Percentiles rank a stretch among this genome's conserved stretches.
phyloP scores from a whole-genome alignment of 2,797 vertebrate genomes.

The Erethizon dorsatum region DNA sequence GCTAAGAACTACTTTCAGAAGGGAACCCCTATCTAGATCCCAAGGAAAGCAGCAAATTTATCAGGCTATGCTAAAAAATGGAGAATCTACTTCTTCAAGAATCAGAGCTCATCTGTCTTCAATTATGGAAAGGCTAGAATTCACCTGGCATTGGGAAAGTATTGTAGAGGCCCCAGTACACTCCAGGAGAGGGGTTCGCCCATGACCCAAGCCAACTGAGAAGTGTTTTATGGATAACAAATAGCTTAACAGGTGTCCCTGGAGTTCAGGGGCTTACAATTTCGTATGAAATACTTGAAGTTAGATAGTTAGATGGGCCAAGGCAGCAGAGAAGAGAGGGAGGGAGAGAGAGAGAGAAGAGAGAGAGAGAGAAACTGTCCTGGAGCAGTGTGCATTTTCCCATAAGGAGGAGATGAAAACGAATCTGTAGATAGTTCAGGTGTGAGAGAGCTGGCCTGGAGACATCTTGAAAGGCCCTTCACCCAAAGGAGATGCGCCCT shows the following conservation, averaged over 20 bases:
- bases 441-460: neutral
- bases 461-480: neutral
- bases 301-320: neutral
- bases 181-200: neutral
- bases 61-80: neutral
- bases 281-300: neutral
- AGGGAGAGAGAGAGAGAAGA: no score
- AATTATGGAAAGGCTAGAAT: neutral
- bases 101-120: neutral
- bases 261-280: neutral
- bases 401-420: neutral
- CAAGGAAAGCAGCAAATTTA: neutral
- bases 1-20: neutral
- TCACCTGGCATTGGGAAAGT: neutral
- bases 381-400: neutral
- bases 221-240: neutral
- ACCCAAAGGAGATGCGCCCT: neutral
- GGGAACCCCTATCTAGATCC: neutral
- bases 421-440: neutral
- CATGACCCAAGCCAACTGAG: neutral
- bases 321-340: neutral
- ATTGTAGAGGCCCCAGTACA: neutral
- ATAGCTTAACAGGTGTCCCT: neutral
- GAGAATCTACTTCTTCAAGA: slow-evolving; percentile 19
- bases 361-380: neutral